phyloP scores from a whole-genome alignment of 2,797 vertebrate species.

The Sebastes vulpes region DNA sequence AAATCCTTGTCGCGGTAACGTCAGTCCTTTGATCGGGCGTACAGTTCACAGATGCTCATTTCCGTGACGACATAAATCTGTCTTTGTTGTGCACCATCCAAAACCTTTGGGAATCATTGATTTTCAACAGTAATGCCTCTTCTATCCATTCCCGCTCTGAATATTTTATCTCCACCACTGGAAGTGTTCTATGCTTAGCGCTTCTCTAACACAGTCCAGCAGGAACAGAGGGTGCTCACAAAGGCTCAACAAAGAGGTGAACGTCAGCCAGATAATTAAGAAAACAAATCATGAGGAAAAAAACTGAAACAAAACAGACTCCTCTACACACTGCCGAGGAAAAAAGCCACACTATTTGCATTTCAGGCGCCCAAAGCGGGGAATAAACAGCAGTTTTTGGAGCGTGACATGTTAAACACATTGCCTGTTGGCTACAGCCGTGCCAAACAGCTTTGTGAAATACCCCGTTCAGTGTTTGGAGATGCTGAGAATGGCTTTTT shows the following conservation, averaged over 20 bases:
- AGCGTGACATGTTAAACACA: conserved; percentile 85
- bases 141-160: conserved; percentile 30
- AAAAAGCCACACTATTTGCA: conserved; percentile 74
- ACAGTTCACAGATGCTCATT: conserved; percentile 41
- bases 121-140: conserved; percentile 45
- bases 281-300: conserved; percentile 74
- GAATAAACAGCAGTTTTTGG: conserved; percentile 83
- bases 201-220: conserved; percentile 50
- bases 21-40: conserved; percentile 51
- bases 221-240: conserved; percentile 53
- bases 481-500: conserved; percentile 68
- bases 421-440: conserved; percentile 77
- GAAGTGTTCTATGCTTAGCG: conserved; percentile 43
- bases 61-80: conserved; percentile 50
- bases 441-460: conserved; percentile 79
- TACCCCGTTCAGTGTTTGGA: conserved; percentile 63
- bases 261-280: conserved; percentile 74
- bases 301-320: conserved; percentile 57
- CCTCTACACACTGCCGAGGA: conserved; percentile 53
- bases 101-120: conserved; percentile 53
- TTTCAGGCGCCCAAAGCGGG: conserved; percentile 69
- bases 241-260: conserved; percentile 61
- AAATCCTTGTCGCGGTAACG: conserved; percentile 23
- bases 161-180: conserved; percentile 49
- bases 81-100: conserved; percentile 42